These are phyloP conservation scores for Acanthisitta chloris DNA, from an alignment of 2,113 vertebrate genomes.

Conservation along the genomic window DNA sequence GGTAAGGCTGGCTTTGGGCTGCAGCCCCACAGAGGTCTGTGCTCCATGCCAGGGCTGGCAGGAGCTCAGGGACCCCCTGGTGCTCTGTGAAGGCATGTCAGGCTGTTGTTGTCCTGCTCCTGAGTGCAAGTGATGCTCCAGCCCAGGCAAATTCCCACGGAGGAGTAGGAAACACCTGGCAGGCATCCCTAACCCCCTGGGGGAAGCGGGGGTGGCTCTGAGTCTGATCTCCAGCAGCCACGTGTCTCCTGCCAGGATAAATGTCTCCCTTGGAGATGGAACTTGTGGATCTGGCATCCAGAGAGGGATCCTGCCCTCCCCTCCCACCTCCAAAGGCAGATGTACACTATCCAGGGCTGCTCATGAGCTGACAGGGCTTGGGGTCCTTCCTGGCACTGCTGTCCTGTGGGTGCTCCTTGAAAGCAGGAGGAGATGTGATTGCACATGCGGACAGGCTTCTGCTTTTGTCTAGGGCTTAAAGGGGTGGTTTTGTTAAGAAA, in stretches of 20 bases:
- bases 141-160: rapidly evolving
- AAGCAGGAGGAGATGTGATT: not conserved
- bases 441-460: not conserved
- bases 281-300: rapidly evolving
- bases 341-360: not conserved
- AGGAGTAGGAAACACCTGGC: not conserved
- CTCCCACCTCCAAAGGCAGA: not conserved
- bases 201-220: not conserved
- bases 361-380: rapidly evolving
- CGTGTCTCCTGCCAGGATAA: not conserved
- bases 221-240: not conserved
- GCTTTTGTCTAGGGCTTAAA: not conserved
- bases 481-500: not conserved
- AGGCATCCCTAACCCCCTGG: rapidly evolving
- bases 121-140: not conserved
- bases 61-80: not conserved
- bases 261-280: not conserved
- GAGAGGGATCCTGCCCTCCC: not conserved
- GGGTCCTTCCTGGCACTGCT: not conserved
- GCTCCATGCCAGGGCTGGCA: not conserved
- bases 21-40: not conserved
- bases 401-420: not conserved
- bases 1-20: not conserved
- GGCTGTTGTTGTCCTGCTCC: not conserved
- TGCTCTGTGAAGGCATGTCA: not conserved